Evolutionary conservation across 2,888 invertebrate species (phyloP).

Genomic region (Steinernema hermaphroditum): DNA sequence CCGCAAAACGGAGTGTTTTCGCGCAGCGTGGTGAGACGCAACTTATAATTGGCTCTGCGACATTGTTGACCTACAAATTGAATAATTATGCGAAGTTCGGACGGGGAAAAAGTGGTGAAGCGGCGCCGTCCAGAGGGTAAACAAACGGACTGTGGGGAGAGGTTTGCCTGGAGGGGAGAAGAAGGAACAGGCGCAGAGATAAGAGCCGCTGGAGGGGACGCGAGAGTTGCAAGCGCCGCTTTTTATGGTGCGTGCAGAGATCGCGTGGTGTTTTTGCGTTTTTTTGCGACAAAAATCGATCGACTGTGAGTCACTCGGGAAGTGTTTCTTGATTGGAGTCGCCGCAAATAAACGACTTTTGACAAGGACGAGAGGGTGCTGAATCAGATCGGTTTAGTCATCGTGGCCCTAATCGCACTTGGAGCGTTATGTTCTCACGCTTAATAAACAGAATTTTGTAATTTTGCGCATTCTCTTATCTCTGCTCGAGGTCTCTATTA

Average conservation of each 20-base stretch:
- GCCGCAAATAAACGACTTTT: too few species aligned
- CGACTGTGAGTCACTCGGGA: neutral
- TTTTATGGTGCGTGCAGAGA: slow-evolving; percentile 1
- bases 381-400: too few species aligned
- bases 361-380: too few species aligned
- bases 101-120: neutral
- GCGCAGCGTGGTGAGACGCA: neutral
- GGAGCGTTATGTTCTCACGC: too few species aligned
- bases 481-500: too few species aligned
- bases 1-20: slow-evolving; percentile 17
- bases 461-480: too few species aligned
- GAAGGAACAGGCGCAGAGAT: neutral
- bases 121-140: neutral
- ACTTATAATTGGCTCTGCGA: slow-evolving; percentile 25
- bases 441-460: too few species aligned
- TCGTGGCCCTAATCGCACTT: too few species aligned
- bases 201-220: neutral
- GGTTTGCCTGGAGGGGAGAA: neutral
- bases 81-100: slow-evolving; percentile 16
- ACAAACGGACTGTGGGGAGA: neutral
- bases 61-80: slow-evolving; percentile 28
- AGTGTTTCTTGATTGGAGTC: too few species aligned
- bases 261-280: neutral
- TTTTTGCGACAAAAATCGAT: neutral
- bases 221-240: neutral